Percentiles rank a stretch among this genome's conserved stretches.
Evolutionary conservation across 2,888 invertebrate genomes (phyloP).

Genomic region (Netelia inedita): DNA sequence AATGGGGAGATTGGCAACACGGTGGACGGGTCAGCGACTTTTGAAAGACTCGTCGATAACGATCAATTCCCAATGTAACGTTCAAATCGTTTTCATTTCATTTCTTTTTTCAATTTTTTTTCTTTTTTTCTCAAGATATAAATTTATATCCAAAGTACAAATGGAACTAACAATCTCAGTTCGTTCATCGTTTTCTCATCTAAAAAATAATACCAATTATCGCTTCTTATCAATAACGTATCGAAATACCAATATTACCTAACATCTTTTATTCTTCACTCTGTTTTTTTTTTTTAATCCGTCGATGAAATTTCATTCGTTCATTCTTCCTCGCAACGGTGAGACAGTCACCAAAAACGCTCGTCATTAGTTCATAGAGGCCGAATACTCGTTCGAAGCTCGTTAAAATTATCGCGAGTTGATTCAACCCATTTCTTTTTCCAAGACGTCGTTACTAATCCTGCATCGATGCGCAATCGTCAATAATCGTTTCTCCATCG

Average conservation of each 20-base stretch:
- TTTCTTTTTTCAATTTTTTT: constrained; percentile 22
- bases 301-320: constrained; percentile 14
- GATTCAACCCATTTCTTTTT: constrained; percentile 1
- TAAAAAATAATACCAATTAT: constrained; percentile 72
- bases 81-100: constrained; percentile 58
- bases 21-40: constrained; percentile 81
- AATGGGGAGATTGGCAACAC: constrained; percentile 82
- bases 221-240: constrained; percentile 59
- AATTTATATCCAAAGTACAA: constrained; percentile 72
- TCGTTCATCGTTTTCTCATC: constrained; percentile 57
- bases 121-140: constrained; percentile 51
- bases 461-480: background rate
- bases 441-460: background rate
- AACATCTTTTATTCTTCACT: constrained; percentile 25
- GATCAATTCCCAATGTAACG: constrained; percentile 26
- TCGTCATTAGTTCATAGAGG: constrained; percentile 32
- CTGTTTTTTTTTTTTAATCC: constrained; percentile 28
- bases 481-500: background rate
- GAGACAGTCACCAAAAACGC: background rate
- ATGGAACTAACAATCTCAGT: constrained; percentile 70
- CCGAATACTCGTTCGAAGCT: background rate
- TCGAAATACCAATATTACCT: constrained; percentile 53
- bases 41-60: constrained; percentile 69
- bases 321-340: background rate
- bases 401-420: constrained; percentile 14